A percentile compares a stretch with the other conserved stretches of the same genome.
phyloP scores from a whole-genome alignment of 2,888 invertebrate genomes.

The Agrotis exclamationis region DNA sequence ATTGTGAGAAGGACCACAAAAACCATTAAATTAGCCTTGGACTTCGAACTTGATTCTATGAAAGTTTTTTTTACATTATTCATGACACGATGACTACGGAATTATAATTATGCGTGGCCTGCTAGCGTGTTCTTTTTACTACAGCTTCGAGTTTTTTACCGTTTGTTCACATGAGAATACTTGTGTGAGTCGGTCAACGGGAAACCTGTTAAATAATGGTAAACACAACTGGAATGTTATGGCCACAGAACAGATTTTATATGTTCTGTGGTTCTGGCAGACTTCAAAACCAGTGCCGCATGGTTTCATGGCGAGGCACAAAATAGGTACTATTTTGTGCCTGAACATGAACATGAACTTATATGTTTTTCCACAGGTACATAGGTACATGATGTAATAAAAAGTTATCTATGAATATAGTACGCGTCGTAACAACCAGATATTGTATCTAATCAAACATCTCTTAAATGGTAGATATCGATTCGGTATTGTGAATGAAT shows the following conservation, averaged over 20 bases:
- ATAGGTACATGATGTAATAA: slow-evolving; percentile 7
- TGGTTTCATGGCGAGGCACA: background rate
- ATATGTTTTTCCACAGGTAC: slow-evolving; percentile 2
- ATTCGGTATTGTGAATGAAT: slow-evolving; percentile 23
- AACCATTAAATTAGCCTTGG: background rate
- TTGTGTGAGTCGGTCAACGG: background rate
- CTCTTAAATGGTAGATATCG: slow-evolving; percentile 24
- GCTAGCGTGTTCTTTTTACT: background rate
- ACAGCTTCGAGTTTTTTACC: slow-evolving; percentile 1
- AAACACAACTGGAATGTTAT: slow-evolving; percentile 1
- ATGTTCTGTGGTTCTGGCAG: too few relatives aligned
- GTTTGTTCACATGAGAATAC: background rate
- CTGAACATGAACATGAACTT: too few relatives aligned
- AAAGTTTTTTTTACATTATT: slow-evolving; percentile 7
- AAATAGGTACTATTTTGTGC: too few relatives aligned
- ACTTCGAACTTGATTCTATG: slow-evolving; percentile 3
- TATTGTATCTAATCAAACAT: slow-evolving; percentile 30
- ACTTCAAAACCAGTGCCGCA: background rate
- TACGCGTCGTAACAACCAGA: slow-evolving; percentile 14
- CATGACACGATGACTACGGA: background rate
- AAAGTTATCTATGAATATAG: slow-evolving; percentile 1
- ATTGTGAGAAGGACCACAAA: background rate
- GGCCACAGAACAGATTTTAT: too few relatives aligned
- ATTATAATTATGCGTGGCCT: background rate
- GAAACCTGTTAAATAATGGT: slow-evolving; percentile 18